Evolutionary conservation across 2,888 invertebrate species (phyloP).

Genomic region (Sarcophaga caerulescens): DNA sequence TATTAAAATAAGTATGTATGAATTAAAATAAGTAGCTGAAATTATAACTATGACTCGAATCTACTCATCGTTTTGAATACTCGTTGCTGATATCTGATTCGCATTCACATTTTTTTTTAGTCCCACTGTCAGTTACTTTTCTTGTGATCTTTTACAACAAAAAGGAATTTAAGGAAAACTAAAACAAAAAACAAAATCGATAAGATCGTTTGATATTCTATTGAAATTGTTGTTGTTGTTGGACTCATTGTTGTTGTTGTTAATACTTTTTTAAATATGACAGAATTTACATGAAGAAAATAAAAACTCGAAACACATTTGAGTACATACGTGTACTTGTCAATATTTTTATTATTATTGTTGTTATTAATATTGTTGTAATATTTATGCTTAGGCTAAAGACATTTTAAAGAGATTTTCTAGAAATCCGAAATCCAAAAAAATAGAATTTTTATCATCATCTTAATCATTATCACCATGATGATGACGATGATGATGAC

Average conservation of each 20-base stretch:
- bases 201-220: constrained; percentile 43
- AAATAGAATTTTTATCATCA: constrained; percentile 55
- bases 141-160: neutral
- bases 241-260: constrained; percentile 26
- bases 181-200: constrained; percentile 7
- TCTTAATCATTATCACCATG: constrained; percentile 59
- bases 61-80: too few relatives aligned
- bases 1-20: too few relatives aligned
- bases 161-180: neutral
- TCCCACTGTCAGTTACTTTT: too few relatives aligned
- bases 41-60: too few relatives aligned
- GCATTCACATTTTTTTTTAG: too few relatives aligned
- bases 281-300: constrained; percentile 28
- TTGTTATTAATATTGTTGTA: neutral
- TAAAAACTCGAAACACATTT: neutral
- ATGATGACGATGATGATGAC: constrained; percentile 28
- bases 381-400: neutral
- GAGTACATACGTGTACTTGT: neutral
- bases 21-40: too few relatives aligned
- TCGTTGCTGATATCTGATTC: too few relatives aligned
- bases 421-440: too few relatives aligned
- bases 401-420: constrained; percentile 8
- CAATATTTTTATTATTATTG: neutral
- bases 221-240: constrained; percentile 25
- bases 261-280: constrained; percentile 49